Evolutionary conservation across 2,797 vertebrate genomes (phyloP).

Genomic region (Synanceia verrucosa): DNA sequence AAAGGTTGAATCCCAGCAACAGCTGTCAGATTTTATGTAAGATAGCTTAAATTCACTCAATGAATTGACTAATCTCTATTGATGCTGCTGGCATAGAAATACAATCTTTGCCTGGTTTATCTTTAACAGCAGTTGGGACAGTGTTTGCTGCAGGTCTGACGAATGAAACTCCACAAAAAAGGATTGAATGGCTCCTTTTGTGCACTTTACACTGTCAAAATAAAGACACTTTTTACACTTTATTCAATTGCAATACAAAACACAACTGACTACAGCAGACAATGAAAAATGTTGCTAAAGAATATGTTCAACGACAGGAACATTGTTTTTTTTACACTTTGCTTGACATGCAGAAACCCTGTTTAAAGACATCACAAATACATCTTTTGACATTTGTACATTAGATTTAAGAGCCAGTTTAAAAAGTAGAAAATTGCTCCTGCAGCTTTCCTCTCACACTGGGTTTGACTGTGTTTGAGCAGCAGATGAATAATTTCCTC

Average conservation of each 20-base stretch:
- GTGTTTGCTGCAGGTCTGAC: not conserved
- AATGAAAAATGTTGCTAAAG: not conserved
- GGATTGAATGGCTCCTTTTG: not conserved
- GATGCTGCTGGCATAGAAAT: constrained; percentile 17
- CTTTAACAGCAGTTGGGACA: constrained; percentile 29
- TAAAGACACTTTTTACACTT: not conserved
- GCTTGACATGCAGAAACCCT: not conserved
- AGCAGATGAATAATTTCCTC: no score
- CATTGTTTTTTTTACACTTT: not conserved
- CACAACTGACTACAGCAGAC: not conserved
- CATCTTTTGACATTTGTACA: not conserved
- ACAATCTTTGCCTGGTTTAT: constrained; percentile 20
- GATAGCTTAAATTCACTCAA: constrained; percentile 1
- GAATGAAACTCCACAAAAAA: not conserved
- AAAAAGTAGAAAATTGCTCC: no score
- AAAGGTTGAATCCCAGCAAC: not conserved
- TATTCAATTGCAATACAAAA: not conserved
- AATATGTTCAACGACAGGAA: not conserved
- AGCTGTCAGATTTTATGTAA: not conserved
- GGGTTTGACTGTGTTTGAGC: no score
- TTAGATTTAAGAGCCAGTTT: no score
- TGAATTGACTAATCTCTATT: constrained; percentile 13
- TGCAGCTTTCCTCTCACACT: no score
- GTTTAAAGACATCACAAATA: not conserved
- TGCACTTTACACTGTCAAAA: not conserved